phyloP scores from a whole-genome alignment of 2,797 vertebrate genomes.

The Halcyon smyrnensis region DNA sequence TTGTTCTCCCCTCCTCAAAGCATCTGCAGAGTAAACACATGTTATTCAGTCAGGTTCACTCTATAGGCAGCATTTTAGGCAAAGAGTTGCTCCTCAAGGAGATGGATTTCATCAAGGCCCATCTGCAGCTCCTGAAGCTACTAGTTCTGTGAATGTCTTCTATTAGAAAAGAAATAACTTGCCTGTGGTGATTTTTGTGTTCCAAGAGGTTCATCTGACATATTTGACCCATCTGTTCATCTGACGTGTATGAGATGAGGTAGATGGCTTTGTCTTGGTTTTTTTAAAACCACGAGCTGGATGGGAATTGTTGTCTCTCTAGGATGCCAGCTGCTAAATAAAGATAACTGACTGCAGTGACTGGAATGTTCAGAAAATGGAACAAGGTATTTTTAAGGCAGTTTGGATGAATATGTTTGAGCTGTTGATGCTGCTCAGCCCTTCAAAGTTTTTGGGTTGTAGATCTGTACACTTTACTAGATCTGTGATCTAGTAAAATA shows the following conservation, averaged over 20 bases:
- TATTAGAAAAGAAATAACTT: neutral
- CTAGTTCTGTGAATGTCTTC: neutral
- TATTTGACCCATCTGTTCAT: neutral
- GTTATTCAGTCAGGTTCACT: neutral
- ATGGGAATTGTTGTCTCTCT: neutral
- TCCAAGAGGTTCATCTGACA: neutral
- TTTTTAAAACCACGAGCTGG: neutral
- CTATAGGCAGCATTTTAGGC: neutral
- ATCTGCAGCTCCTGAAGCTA: neutral
- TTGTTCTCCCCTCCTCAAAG: accelerated
- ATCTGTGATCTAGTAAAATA: neutral
- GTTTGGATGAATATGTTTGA: neutral
- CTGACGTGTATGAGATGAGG: neutral
- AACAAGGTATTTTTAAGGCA: neutral
- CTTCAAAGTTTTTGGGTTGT: neutral
- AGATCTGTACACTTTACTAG: neutral
- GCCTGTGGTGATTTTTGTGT: neutral
- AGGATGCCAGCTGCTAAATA: neutral
- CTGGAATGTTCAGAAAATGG: neutral
- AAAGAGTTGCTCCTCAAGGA: neutral
- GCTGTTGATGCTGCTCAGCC: neutral
- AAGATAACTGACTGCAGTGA: neutral
- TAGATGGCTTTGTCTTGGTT: neutral
- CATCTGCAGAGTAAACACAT: neutral
- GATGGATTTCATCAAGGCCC: neutral